A percentile compares a stretch with the other conserved stretches of the same genome.
Evolutionary conservation across 2,797 vertebrate species (phyloP).

Genomic region (Pangasius mekongensis): DNA sequence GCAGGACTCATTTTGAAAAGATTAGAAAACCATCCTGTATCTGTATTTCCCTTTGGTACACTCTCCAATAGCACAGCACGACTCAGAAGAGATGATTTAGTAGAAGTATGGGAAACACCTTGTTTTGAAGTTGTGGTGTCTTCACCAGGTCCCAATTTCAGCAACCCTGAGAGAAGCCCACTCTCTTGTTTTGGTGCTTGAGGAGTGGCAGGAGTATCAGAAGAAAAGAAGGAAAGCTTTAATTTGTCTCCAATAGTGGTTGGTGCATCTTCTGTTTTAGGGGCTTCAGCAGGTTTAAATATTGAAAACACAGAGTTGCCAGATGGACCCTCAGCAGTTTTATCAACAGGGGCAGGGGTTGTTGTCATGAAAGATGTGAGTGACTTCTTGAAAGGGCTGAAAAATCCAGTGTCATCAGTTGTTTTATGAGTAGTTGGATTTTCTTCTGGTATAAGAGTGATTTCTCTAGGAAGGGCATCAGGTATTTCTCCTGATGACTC

Average conservation of each 20-base stretch:
- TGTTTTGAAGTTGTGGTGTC: slow-evolving; percentile 55
- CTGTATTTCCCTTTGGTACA: slow-evolving; percentile 74
- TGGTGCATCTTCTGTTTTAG: slow-evolving; percentile 63
- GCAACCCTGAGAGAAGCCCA: slow-evolving; percentile 75
- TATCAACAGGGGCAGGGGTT: slow-evolving; percentile 63
- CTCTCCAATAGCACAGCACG: slow-evolving; percentile 71
- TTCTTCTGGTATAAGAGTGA: slow-evolving; percentile 57
- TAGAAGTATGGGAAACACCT: slow-evolving; percentile 50
- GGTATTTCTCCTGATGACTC: slow-evolving; percentile 78
- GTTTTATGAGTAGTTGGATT: slow-evolving; percentile 39
- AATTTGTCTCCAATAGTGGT: slow-evolving; percentile 80
- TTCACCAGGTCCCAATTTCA: slow-evolving; percentile 77
- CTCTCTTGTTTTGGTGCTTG: slow-evolving; percentile 71
- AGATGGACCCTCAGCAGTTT: slow-evolving; percentile 57
- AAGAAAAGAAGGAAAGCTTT: slow-evolving; percentile 83
- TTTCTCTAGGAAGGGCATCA: slow-evolving; percentile 71
- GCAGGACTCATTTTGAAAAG: slow-evolving; percentile 73
- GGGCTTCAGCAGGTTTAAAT: slow-evolving; percentile 67
- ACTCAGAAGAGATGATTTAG: slow-evolving; percentile 64
- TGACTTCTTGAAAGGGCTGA: slow-evolving; percentile 91
- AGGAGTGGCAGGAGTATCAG: slow-evolving; percentile 70
- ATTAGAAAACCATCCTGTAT: slow-evolving; percentile 83
- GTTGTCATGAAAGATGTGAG: slow-evolving; percentile 83
- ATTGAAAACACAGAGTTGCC: slow-evolving; percentile 61
- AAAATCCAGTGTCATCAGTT: slow-evolving; percentile 78